A percentile compares a stretch with the other conserved stretches of the same genome.
Conservation (phyloP, 2,888 invertebrate genomes). For the Ophion ellenae region DNA sequence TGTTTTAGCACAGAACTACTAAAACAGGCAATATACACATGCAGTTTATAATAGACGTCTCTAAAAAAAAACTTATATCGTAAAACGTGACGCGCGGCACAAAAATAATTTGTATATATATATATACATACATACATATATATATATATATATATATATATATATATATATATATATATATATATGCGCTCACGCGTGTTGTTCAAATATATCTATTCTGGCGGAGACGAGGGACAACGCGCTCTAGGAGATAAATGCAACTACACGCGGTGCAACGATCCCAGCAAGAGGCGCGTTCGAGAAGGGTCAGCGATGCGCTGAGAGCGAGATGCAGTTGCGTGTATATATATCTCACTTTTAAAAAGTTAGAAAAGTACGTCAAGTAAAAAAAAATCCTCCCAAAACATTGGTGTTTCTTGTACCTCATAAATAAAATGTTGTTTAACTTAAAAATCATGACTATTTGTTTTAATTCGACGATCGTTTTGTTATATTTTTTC, state of each 20-base stretch:
- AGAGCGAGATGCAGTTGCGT: constrained; percentile 8
- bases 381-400: no score
- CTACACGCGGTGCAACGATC: constrained; percentile 64
- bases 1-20: no score
- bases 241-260: constrained; percentile 62
- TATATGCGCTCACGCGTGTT: background rate
- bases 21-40: no score
- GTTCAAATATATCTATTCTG: constrained; percentile 20
- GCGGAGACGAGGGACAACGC: constrained; percentile 61
- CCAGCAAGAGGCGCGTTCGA: constrained; percentile 19
- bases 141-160: background rate
- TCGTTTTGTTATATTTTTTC: no score
- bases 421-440: no score
- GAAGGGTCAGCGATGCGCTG: constrained; percentile 54
- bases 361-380: no score
- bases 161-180: background rate
- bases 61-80: constrained; percentile 18
- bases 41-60: no score
- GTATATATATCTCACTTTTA: background rate
- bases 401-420: no score
- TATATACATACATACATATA: background rate
- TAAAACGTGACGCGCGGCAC: constrained; percentile 24
- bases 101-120: background rate
- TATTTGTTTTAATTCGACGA: no score
- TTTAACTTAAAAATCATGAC: no score